Conservation (phyloP, 2,888 invertebrate genomes). For the Seira sanloemensis region DNA sequence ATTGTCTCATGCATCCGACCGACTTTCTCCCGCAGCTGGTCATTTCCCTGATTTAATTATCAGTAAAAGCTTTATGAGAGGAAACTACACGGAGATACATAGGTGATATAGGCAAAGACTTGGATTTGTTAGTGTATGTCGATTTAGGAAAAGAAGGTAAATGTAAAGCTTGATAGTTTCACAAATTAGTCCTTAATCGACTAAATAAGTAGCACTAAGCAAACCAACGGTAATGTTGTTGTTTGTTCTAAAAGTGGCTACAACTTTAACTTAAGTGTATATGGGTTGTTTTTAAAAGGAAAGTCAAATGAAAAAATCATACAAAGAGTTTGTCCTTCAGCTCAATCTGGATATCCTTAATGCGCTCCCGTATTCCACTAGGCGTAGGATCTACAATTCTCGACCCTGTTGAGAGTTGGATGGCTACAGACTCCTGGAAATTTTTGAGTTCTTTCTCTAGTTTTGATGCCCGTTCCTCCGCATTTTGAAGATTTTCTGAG, state of each 20-base stretch:
- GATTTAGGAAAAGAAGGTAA: no score
- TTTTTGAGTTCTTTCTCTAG: conserved; percentile 83
- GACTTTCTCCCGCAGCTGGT: conserved; percentile 86
- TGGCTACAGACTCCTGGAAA: conserved; percentile 83
- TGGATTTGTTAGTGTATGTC: no score
- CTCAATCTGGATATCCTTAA: conserved; percentile 85
- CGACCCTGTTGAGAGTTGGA: conserved; percentile 82
- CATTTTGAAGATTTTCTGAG: conserved; percentile 83
- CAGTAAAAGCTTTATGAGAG: conserved; percentile 42
- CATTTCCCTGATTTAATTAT: conserved; percentile 77
- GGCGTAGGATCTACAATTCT: conserved; percentile 87
- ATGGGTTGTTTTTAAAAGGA: no score
- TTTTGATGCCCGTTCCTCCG: conserved; percentile 83
- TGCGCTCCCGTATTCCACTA: conserved; percentile 86
- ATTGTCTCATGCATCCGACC: conserved; percentile 84
- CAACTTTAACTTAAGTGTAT: conserved; percentile 76
- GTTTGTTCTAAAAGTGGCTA: background rate
- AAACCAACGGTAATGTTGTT: background rate
- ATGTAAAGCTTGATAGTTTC: background rate
- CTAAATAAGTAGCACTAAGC: background rate
- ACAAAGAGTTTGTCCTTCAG: conserved; percentile 87
- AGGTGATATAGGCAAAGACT: no score
- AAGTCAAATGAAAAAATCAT: conserved; percentile 68
- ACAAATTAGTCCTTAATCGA: background rate
- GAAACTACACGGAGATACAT: conserved; percentile 7